Base-by-base conservation (phyloP, 2,797 vertebrate species). In the Gymnoscopelus microlampas region DNA sequence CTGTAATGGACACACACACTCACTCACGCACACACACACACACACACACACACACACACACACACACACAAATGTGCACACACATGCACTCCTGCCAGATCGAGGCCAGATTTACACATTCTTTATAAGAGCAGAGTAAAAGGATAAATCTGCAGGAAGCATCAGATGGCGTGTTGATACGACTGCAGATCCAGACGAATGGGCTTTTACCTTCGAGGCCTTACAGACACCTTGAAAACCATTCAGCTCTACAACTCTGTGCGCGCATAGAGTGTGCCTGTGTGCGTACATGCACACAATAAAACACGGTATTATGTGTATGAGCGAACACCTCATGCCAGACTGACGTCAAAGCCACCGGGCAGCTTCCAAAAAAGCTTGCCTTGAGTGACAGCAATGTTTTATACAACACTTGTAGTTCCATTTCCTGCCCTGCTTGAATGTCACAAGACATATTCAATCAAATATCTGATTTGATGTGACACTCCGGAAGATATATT, bases 101-200 rank as follows among this genome's bases (percentile, higher is more conserved):
- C 70, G 71, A 13, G 64, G 53, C 63, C 76, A 84, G 87, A 88
- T 89, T 89, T 86, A 81, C 70, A 79, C 79, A 76, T 86, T 84
- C 81, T 85, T 86, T 76, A 73, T 78, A 59, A 76, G 77, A 79
- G 68, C 5, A 11, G 72, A 84, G 78, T 74, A 79, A 68, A 81
- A 80, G 75, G 80, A 85, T 84, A 86, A 87, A 91, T 88, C 87
- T 89, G 84, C 76, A 85, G 80, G 81, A 91, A 79, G 77, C 80
- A 80, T 87, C 80, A 74, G 74, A 84, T 65, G 65, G 75, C 68
- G 74, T 87, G 88, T 79, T 90, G 85, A 87, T 87, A 73, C 26
- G 54, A 77, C 63, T 86, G 66, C 75, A 77, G 66, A 73, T 82
- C 73, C 66, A 89, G 76, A 85, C 53, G n/a, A 83, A 80, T 76